Evolutionary conservation across 2,888 invertebrate genomes (phyloP).

Genomic region (Leptarthrus brevirostris): DNA sequence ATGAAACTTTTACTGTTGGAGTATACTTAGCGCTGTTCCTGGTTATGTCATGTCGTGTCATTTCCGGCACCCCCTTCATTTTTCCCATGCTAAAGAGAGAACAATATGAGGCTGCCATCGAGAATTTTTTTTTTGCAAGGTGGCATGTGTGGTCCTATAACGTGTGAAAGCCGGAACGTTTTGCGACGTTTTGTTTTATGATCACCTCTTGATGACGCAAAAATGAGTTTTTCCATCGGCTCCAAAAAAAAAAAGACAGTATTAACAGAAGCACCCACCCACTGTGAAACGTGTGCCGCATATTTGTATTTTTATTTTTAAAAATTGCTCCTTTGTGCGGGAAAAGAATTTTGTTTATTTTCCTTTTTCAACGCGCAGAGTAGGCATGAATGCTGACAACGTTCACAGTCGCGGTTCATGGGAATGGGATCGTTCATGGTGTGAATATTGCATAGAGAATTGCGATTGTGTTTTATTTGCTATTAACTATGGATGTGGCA

Average conservation of each 20-base stretch:
- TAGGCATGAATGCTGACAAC: not conserved
- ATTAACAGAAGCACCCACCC: constrained; percentile 17
- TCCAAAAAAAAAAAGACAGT: no score
- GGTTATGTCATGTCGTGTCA: constrained; percentile 39
- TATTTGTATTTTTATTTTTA: constrained; percentile 31
- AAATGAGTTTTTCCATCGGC: constrained; percentile 35
- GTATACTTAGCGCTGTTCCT: constrained; percentile 4
- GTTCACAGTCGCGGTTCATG: not conserved
- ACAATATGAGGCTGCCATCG: not conserved
- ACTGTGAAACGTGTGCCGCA: constrained; percentile 15
- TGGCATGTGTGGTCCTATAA: not conserved
- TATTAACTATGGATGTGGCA: not conserved
- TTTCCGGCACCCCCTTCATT: constrained; percentile 35
- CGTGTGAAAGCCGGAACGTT: not conserved
- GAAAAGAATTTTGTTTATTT: constrained; percentile 18
- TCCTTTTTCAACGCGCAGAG: not conserved
- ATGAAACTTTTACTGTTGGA: no score
- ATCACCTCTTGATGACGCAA: constrained; percentile 36
- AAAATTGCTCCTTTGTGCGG: constrained; percentile 36
- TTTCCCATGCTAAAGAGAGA: constrained; percentile 4
- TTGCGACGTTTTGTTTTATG: constrained; percentile 36
- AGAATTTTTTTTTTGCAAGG: not conserved
- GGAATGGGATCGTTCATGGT: not conserved
- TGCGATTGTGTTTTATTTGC: constrained; percentile 18
- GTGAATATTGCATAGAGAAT: constrained; percentile 16